Conservation (phyloP, 2,113 vertebrate genomes). For the Leucoraja erinaceus region DNA sequence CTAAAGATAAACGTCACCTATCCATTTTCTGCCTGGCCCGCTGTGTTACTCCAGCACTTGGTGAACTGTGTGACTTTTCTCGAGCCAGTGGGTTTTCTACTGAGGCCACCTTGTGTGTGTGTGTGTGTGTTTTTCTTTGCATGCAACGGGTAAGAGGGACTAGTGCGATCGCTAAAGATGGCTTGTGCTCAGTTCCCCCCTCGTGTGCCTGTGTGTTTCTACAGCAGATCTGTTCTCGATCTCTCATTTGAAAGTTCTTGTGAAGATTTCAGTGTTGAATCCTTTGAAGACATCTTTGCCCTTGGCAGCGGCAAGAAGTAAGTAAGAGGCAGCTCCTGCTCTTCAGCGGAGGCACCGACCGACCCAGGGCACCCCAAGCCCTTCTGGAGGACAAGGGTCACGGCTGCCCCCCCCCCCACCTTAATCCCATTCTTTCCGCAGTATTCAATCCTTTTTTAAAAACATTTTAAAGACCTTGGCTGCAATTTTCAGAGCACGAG, state of each 20-base stretch:
- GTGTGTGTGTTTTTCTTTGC: not conserved
- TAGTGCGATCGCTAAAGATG: not conserved
- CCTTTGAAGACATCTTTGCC: constrained; percentile 97
- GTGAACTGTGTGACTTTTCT: not conserved
- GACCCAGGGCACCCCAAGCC: not conserved
- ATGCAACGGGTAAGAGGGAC: not conserved
- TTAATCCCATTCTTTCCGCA: no score
- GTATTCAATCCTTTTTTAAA: not conserved
- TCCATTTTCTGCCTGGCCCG: no score
- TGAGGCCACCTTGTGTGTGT: no score
- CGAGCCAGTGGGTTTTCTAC: constrained; percentile 7
- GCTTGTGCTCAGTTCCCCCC: not conserved
- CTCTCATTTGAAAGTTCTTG: constrained; percentile 91
- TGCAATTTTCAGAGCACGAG: not conserved
- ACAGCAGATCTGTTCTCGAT: constrained; percentile 93
- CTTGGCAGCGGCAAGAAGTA: constrained; percentile 97
- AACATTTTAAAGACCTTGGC: not conserved
- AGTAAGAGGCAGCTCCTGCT: constrained; percentile 58
- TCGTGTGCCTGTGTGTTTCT: constrained; percentile 52
- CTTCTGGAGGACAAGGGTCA: no score
- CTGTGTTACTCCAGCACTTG: no score
- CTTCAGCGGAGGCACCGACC: constrained; percentile 31
- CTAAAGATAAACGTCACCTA: no score
- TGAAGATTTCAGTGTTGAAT: constrained; percentile 90
- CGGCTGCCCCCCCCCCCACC: not conserved